A percentile compares a stretch with the other conserved stretches of the same genome.
Conservation (phyloP, 1,140 invertebrate genomes). For the Drosophila burlai region DNA sequence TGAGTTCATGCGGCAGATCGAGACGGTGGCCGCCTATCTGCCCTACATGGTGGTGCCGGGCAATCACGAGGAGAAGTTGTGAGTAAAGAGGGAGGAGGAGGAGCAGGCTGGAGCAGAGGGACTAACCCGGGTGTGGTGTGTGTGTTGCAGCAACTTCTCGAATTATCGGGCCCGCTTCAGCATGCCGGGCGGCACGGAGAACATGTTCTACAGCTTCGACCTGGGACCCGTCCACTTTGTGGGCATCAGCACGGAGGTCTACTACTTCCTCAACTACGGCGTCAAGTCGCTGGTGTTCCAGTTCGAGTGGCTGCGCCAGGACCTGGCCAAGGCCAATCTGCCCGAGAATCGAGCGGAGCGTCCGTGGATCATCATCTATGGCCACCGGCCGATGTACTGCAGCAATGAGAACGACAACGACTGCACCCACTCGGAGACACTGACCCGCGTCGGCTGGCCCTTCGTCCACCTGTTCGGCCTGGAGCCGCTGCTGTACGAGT, state of each 20-base stretch:
- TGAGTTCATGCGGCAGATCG: conserved; percentile 96
- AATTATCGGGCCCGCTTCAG: conserved; percentile 94
- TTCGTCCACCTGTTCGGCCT: conserved; percentile 90
- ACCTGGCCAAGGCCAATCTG: conserved; percentile 90
- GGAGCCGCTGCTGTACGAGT: conserved; percentile 94
- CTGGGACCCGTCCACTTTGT: conserved; percentile 97
- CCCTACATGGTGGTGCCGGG: conserved; percentile 97
- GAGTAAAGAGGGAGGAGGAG: conserved; percentile 83
- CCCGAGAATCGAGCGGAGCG: conserved; percentile 88
- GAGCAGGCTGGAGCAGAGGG: background rate
- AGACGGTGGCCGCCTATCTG: conserved; percentile 93
- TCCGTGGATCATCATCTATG: conserved; percentile 98
- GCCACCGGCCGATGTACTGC: conserved; percentile 99
- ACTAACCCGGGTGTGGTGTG: conserved; percentile 10
- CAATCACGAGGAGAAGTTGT: conserved; percentile 96
- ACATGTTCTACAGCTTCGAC: conserved; percentile 95
- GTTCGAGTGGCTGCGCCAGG: conserved; percentile 95
- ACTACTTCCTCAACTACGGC: conserved; percentile 97
- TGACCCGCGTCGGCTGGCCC: conserved; percentile 91
- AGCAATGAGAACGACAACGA: conserved; percentile 95
- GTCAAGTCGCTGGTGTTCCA: conserved; percentile 93
- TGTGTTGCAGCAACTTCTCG: conserved; percentile 92
- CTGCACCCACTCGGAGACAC: conserved; percentile 92
- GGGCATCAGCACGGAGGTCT: conserved; percentile 96
- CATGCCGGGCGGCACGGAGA: conserved; percentile 93